phyloP scores from a whole-genome alignment of 2,888 invertebrate species.

The Drosophila paranaensis region DNA sequence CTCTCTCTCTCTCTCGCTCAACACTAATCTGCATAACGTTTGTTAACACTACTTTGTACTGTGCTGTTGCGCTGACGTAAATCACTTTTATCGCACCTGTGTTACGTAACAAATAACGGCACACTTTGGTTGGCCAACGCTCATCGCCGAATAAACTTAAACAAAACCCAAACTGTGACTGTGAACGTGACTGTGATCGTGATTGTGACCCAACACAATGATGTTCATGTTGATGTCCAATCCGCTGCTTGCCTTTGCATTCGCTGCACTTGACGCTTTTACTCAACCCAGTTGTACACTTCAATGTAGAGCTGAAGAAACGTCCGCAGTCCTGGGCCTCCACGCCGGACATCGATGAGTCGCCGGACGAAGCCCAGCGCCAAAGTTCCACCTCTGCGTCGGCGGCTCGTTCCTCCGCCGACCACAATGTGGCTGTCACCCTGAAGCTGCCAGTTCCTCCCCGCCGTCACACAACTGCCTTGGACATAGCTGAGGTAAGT shows the following conservation, averaged over 20 bases:
- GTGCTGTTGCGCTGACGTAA: slow-evolving; percentile 47
- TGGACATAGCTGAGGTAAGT: slow-evolving; percentile 84
- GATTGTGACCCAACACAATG: slow-evolving; percentile 40
- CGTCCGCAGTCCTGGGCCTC: slow-evolving; percentile 91
- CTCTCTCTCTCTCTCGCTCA: slow-evolving; percentile 29
- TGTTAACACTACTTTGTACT: slow-evolving; percentile 36
- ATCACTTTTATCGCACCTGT: slow-evolving; percentile 31
- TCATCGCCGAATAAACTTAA: slow-evolving; percentile 29
- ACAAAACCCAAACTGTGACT: slow-evolving; percentile 19
- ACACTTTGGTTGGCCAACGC: slow-evolving; percentile 46
- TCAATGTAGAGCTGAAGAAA: slow-evolving; percentile 85
- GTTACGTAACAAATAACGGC: slow-evolving; percentile 39
- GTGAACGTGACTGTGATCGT: slow-evolving; percentile 34
- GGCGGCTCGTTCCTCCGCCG: slow-evolving; percentile 83
- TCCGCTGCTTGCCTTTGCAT: slow-evolving; percentile 50
- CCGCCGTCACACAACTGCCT: slow-evolving; percentile 87
- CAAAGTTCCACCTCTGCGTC: slow-evolving; percentile 11
- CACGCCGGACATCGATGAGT: slow-evolving; percentile 91
- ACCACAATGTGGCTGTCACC: slow-evolving; percentile 87
- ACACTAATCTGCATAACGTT: slow-evolving; percentile 56
- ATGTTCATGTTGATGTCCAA: slow-evolving; percentile 30
- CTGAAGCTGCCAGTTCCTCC: slow-evolving; percentile 90
- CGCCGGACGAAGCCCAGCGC: slow-evolving; percentile 28
- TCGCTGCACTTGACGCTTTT: slow-evolving; percentile 55
- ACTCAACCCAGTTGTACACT: slow-evolving; percentile 84